These are phyloP conservation scores for Zophobas morio DNA, from an alignment of 1,140 invertebrate genomes.

Conservation along the genomic window DNA sequence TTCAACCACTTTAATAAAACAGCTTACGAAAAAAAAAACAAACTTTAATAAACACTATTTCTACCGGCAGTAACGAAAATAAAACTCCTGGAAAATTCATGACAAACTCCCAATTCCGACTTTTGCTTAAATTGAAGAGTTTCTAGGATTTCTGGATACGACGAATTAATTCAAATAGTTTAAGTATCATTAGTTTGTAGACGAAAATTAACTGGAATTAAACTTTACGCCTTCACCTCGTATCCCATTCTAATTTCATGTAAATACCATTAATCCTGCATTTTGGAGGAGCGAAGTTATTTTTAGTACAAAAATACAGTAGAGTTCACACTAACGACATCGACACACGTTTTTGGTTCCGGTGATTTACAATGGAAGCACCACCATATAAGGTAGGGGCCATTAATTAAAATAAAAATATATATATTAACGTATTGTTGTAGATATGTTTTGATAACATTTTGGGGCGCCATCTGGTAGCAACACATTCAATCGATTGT, in stretches of 20 bases:
- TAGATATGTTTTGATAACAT: slow-evolving; percentile 6
- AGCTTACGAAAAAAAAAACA: not conserved
- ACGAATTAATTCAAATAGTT: too few relatives aligned
- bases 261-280: not conserved
- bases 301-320: not conserved
- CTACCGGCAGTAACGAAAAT: too few relatives aligned
- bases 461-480: slow-evolving; percentile 78
- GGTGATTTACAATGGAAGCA: not conserved
- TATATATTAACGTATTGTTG: not conserved
- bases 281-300: not conserved
- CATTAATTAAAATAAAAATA: not conserved
- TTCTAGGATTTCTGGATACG: too few relatives aligned
- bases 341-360: not conserved
- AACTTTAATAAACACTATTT: too few relatives aligned
- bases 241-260: not conserved
- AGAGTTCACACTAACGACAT: not conserved
- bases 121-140: too few relatives aligned
- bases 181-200: too few relatives aligned
- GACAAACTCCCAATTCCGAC: too few relatives aligned
- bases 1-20: not conserved
- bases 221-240: not conserved
- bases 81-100: too few relatives aligned
- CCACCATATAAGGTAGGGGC: not conserved
- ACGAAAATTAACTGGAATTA: too few relatives aligned
- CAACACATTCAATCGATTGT: slow-evolving; percentile 77